These are phyloP conservation scores for Hestina assimilis DNA, from an alignment of 1,140 invertebrate species.

Conservation along the genomic window DNA sequence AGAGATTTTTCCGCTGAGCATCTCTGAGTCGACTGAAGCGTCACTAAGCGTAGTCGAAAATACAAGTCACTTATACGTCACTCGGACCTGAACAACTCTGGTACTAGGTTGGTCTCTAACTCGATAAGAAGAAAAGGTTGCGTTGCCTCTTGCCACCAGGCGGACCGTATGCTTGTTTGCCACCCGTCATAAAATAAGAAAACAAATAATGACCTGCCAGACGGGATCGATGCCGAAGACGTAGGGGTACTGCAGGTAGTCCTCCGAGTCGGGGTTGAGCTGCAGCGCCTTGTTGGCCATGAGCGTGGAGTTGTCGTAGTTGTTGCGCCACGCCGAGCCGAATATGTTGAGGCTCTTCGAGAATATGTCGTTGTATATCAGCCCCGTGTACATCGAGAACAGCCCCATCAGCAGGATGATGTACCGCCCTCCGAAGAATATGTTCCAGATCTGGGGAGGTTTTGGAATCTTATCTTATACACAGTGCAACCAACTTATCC, in stretches of 20 bases:
- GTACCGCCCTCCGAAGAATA: slow-evolving; percentile 98
- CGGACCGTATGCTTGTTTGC: too few species aligned
- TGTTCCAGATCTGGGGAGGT: slow-evolving; percentile 91
- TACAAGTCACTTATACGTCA: too few species aligned
- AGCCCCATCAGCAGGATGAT: slow-evolving; percentile 98
- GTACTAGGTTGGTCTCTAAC: too few species aligned
- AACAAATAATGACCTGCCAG: slow-evolving; percentile 84
- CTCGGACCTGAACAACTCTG: too few species aligned
- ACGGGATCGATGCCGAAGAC: slow-evolving; percentile 95
- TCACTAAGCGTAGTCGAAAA: too few species aligned
- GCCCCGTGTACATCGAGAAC: slow-evolving; percentile 98
- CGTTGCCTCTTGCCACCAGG: too few species aligned
- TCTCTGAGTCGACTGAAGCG: too few species aligned
- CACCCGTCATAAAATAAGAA: too few species aligned
- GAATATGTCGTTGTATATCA: slow-evolving; percentile 99
- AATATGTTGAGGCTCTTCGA: slow-evolving; percentile 98
- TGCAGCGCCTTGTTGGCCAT: slow-evolving; percentile 79
- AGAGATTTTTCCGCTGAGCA: too few species aligned
- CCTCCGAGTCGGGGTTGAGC: slow-evolving; percentile 81
- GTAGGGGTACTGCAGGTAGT: slow-evolving; percentile 86
- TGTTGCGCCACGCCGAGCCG: slow-evolving; percentile 91
- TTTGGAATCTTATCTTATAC: too few species aligned
- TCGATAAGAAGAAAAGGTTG: too few species aligned
- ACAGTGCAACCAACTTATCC: too few species aligned
- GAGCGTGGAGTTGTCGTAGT: slow-evolving; percentile 79